phyloP scores from a whole-genome alignment of 2,888 invertebrate genomes.

The Polymixis lichenea region DNA sequence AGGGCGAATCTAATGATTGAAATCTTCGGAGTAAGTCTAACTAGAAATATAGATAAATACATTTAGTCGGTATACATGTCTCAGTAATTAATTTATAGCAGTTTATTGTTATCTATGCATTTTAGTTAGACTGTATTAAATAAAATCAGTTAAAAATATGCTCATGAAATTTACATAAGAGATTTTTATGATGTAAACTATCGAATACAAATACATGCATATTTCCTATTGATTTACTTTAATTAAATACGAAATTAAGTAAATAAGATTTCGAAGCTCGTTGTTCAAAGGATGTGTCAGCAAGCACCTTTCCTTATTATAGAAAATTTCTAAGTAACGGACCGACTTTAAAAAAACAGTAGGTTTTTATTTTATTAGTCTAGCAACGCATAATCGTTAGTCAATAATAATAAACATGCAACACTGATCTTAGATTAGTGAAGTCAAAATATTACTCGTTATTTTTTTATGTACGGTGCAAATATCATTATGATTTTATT shows the following conservation, averaged over 20 bases:
- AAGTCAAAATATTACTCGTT: constrained; percentile 31
- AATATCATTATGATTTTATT: constrained; percentile 35
- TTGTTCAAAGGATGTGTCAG: too few relatives aligned
- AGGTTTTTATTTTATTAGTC: constrained; percentile 13
- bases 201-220: too few relatives aligned
- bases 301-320: not conserved
- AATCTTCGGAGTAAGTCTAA: not conserved
- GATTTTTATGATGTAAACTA: not conserved
- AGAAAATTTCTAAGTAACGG: not conserved
- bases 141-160: not conserved
- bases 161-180: not conserved
- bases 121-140: constrained; percentile 30
- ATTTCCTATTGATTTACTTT: too few relatives aligned
- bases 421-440: constrained; percentile 44
- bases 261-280: too few relatives aligned
- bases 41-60: not conserved
- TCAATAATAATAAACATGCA: constrained; percentile 9
- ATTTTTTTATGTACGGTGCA: constrained; percentile 49
- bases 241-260: too few relatives aligned
- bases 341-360: not conserved
- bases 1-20: not conserved
- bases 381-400: constrained; percentile 23
- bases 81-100: constrained; percentile 34
- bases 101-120: constrained; percentile 36
- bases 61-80: constrained; percentile 6